Conservation (phyloP, 2,113 vertebrate species). For the Peromyscus maniculatus region DNA sequence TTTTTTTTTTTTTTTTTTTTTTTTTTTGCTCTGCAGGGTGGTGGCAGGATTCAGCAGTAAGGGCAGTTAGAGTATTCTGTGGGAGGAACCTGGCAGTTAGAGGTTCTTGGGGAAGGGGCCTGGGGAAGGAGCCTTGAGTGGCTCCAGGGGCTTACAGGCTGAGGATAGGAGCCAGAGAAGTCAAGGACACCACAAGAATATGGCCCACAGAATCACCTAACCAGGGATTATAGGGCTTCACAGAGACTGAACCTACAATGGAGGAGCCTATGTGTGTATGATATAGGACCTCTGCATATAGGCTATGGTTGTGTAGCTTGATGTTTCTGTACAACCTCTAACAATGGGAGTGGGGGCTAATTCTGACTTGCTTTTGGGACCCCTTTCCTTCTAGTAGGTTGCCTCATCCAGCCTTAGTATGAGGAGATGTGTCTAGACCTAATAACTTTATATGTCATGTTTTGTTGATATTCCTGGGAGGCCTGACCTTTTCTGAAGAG, state of each 20-base stretch:
- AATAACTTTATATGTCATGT: neutral
- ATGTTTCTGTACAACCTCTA: neutral
- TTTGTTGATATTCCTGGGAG: neutral
- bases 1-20: too few relatives aligned
- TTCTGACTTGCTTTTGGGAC: neutral
- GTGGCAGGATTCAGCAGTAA: too few relatives aligned
- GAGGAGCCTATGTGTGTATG: neutral
- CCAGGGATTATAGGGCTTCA: rapidly evolving
- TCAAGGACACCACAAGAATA: too few relatives aligned
- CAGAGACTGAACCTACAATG: neutral
- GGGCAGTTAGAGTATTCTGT: too few relatives aligned
- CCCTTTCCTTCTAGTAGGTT: neutral
- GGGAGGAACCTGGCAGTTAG: too few relatives aligned
- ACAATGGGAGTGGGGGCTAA: neutral
- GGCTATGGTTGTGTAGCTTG: neutral
- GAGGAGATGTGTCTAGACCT: neutral
- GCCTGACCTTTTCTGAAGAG: neutral
- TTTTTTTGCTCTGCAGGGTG: too few relatives aligned
- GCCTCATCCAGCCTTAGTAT: neutral
- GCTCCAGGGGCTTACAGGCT: too few relatives aligned
- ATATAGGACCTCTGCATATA: neutral
- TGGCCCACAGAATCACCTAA: neutral
- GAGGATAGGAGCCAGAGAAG: too few relatives aligned
- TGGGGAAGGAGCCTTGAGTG: too few relatives aligned
- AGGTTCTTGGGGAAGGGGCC: too few relatives aligned